These are phyloP conservation scores for Dreissena polymorpha DNA, from an alignment of 1,140 invertebrate genomes.

Conservation along the genomic window DNA sequence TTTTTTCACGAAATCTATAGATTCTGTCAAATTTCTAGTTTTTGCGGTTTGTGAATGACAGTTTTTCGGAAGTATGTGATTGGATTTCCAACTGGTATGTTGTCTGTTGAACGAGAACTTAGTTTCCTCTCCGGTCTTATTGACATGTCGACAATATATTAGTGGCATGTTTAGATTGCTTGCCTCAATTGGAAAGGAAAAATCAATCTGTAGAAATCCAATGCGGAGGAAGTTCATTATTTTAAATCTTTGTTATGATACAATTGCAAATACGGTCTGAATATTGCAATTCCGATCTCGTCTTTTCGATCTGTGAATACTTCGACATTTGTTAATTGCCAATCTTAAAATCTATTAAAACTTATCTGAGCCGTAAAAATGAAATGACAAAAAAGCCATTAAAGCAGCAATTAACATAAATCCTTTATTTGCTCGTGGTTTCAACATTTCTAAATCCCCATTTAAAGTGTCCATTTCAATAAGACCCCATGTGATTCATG, in stretches of 20 bases:
- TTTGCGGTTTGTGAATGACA: background rate
- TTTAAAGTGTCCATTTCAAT: no score
- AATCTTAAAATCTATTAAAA: no score
- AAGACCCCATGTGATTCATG: no score
- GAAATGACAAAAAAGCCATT: no score
- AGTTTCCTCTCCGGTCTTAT: background rate
- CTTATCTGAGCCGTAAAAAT: no score
- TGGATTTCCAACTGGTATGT: background rate
- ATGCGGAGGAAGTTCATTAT: constrained; percentile 32
- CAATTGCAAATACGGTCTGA: no score
- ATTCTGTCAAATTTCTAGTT: background rate
- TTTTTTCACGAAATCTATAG: constrained; percentile 1
- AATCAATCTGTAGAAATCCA: constrained; percentile 27
- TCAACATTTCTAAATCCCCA: no score
- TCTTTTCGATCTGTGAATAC: no score
- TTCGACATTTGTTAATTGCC: no score
- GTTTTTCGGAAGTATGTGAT: background rate
- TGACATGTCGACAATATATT: constrained; percentile 22
- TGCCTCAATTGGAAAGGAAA: constrained; percentile 5
- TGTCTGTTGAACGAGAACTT: background rate
- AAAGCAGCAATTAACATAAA: no score
- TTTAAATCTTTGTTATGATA: constrained; percentile 29
- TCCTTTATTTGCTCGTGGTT: no score
- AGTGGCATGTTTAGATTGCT: constrained; percentile 35
- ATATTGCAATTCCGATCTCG: no score